These are phyloP conservation scores for Odocoileus hemionus DNA, from an alignment of 2,113 vertebrate genomes.

Conservation along the genomic window DNA sequence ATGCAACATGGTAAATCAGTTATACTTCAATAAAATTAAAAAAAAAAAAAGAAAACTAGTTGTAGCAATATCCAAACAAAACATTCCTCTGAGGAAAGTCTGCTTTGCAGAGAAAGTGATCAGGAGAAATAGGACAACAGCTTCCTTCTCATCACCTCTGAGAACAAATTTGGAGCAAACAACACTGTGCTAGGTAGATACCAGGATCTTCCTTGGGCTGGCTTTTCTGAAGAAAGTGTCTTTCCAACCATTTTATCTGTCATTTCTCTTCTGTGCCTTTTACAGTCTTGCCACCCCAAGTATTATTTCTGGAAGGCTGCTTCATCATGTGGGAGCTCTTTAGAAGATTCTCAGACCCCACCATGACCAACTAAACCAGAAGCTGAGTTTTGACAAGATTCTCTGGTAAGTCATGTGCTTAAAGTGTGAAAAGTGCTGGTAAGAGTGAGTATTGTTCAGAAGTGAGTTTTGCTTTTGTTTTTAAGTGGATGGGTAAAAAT, in stretches of 20 bases:
- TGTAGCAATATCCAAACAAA: not conserved
- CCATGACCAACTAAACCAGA: not conserved
- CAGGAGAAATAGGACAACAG: not conserved
- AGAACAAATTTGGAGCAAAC: not conserved
- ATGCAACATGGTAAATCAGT: not conserved
- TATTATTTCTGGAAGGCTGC: rapidly evolving
- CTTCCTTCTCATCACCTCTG: not conserved
- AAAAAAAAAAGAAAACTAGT: not conserved
- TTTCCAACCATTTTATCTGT: not conserved
- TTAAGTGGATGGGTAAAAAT: not conserved
- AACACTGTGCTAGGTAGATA: not conserved
- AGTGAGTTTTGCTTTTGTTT: not conserved
- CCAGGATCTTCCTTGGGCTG: not conserved
- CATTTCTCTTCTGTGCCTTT: not conserved
- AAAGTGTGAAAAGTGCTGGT: no score
- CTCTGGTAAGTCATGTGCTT: rapidly evolving
- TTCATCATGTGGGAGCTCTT: rapidly evolving
- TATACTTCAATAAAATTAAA: not conserved
- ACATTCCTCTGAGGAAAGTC: not conserved
- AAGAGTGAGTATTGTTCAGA: not conserved
- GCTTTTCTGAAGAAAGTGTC: not conserved
- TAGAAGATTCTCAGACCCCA: no score
- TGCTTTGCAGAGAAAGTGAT: not conserved
- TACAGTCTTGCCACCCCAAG: rapidly evolving
- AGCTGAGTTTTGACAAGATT: not conserved